Percentiles rank a stretch among this genome's conserved stretches.
phyloP scores from a whole-genome alignment of 2,888 invertebrate species.

The Stenodema calcarata region DNA sequence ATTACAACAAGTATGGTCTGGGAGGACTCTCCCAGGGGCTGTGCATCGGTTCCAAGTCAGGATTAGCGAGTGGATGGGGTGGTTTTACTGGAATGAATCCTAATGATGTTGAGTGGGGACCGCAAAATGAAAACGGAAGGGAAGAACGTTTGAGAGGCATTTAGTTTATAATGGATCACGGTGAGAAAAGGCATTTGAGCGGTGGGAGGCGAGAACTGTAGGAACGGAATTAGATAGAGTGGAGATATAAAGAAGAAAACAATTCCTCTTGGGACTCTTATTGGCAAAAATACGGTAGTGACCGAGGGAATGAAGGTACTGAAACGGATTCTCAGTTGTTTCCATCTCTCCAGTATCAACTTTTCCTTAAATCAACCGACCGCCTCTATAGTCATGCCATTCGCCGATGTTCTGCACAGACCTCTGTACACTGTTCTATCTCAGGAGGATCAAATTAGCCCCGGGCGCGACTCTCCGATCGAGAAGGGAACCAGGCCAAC shows the following conservation, averaged over 20 bases:
- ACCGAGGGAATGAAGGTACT: background rate
- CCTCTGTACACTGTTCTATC: too few species aligned
- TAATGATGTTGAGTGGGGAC: background rate
- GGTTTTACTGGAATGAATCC: background rate
- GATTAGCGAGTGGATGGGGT: background rate
- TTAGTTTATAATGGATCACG: slow-evolving; percentile 1
- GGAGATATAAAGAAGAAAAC: background rate
- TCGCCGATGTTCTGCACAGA: too few species aligned
- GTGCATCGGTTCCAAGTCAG: background rate
- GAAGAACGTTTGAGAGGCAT: background rate
- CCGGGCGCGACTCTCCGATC: too few species aligned
- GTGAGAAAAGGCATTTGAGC: background rate
- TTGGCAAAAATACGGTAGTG: background rate
- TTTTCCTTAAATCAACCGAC: background rate
- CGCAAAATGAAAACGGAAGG: background rate
- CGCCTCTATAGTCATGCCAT: background rate
- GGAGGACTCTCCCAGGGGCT: background rate
- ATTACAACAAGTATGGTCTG: background rate
- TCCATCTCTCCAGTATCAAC: background rate
- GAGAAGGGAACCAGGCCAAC: too few species aligned
- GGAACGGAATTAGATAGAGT: background rate
- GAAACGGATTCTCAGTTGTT: background rate
- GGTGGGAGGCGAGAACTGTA: background rate
- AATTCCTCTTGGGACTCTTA: background rate
- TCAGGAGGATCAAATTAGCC: too few species aligned